Conservation (phyloP, 1,140 invertebrate species). For the Sycophila sp. region DNA sequence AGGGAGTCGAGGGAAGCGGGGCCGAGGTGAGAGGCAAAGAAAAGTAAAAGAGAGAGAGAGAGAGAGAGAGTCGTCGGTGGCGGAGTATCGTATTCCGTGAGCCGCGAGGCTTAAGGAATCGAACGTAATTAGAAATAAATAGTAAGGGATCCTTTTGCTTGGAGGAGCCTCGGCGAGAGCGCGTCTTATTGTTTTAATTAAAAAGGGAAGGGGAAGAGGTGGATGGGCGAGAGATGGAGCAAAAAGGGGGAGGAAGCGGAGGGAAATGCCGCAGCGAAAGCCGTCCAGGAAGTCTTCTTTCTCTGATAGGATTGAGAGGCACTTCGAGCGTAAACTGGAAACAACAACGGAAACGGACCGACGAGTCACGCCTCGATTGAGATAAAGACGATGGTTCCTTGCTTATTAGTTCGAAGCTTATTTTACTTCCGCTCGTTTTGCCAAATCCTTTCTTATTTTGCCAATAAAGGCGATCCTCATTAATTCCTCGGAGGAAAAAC, state of each 20-base stretch:
- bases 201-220: slow-evolving; percentile 46
- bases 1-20: neutral
- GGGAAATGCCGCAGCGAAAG: slow-evolving; percentile 48
- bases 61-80: neutral
- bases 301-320: slow-evolving; percentile 62
- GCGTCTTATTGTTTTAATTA: slow-evolving; percentile 65
- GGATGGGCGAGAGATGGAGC: slow-evolving; percentile 26
- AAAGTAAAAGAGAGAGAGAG: neutral
- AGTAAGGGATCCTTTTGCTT: slow-evolving; percentile 54
- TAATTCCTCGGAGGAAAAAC: neutral
- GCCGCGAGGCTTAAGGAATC: slow-evolving; percentile 57
- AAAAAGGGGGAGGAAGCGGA: slow-evolving; percentile 20
- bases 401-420: slow-evolving; percentile 60
- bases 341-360: slow-evolving; percentile 61
- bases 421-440: slow-evolving; percentile 54
- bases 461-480: slow-evolving; percentile 15
- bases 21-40: too few species aligned
- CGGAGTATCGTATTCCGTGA: slow-evolving; percentile 22
- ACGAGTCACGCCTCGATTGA: slow-evolving; percentile 60
- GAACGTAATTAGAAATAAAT: slow-evolving; percentile 68
- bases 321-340: slow-evolving; percentile 63
- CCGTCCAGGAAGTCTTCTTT: slow-evolving; percentile 54
- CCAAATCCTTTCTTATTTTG: slow-evolving; percentile 41
- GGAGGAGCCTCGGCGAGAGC: slow-evolving; percentile 35
- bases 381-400: slow-evolving; percentile 59